Conservation (phyloP, 1,140 invertebrate genomes). For the Grapholita molesta region DNA sequence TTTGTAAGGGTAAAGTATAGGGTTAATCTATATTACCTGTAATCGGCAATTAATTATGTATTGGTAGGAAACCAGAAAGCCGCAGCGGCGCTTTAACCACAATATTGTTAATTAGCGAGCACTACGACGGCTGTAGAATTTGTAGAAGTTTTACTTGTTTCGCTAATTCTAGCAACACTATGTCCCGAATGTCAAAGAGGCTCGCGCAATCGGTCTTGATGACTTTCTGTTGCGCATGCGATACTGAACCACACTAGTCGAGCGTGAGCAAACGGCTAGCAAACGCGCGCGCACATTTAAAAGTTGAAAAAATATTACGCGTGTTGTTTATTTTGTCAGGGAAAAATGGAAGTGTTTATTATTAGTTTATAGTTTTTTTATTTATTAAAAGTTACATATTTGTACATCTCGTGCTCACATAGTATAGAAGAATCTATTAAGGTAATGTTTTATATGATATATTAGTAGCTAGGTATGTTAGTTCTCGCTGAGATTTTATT, state of each 20-base stretch:
- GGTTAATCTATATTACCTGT: no score
- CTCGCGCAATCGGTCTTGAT: not conserved
- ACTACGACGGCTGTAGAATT: not conserved
- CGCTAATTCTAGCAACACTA: not conserved
- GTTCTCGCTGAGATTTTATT: not conserved
- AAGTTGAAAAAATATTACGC: not conserved
- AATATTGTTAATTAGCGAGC: no score
- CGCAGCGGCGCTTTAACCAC: no score
- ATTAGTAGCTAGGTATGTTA: not conserved
- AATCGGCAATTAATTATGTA: no score
- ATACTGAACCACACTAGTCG: not conserved
- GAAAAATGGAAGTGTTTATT: not conserved
- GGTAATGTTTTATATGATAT: not conserved
- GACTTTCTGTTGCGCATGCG: not conserved
- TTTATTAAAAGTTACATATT: no score
- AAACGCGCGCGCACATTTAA: not conserved
- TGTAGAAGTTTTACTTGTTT: not conserved
- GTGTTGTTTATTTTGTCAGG: not conserved
- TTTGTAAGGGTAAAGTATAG: no score
- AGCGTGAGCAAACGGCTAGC: not conserved
- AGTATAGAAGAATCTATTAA: not conserved
- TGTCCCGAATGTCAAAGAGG: not conserved
- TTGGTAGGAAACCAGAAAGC: no score
- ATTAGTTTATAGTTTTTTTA: no score
- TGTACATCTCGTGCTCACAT: no score